Base-by-base conservation (phyloP, 2,797 vertebrate species). In the Acridotheres tristis region DNA sequence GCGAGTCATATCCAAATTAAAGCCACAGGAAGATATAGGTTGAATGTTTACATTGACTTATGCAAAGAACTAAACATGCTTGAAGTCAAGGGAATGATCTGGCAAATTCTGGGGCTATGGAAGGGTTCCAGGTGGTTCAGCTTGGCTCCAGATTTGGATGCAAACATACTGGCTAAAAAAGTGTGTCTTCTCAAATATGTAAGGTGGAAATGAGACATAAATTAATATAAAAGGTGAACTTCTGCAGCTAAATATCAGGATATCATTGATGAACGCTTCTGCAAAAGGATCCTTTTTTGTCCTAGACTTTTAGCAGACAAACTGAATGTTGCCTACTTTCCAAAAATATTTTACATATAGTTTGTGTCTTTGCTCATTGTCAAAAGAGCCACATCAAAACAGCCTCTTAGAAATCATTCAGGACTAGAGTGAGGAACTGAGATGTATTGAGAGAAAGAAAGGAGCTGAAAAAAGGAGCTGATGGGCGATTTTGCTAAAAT, bases 21-120 rank as follows among this genome's bases (percentile, higher is more conserved):
- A 81, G n/a, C 27, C 4, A 8, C 30, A 30, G 53, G 62, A 78
- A 34, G 34, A 34, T 34, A 38, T 1, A n/a, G 8, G 30, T 57
- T 48, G 32, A 82, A 53, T 62, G 48, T 48, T 88, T 72, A n/a
- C 7, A 2, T 20, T 51, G 45, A 81, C 13, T 72, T 59, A 14
- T 0, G 7, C 0, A 2, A 81, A 36, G 22, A 78, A 51, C 16
- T 59, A 47, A 82, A 23, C 22, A 8, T 26, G 10, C 13, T 13
- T 45, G 29, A 62, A 81, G 9, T 48, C 10, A 68, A 82, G 16
- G n/a, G 30, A 75, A 22, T 34, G 38, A 9, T 42, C 25, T 85
- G 27, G 30, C 20, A 65, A 43, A 72, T 82, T 67, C n/a, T 75
- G 45, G 40, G 62, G 21, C 40, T 55, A 17, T 43, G 19, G 30